Base-by-base conservation (phyloP, 2,113 vertebrate genomes). In the Carettochelys insculpta region DNA sequence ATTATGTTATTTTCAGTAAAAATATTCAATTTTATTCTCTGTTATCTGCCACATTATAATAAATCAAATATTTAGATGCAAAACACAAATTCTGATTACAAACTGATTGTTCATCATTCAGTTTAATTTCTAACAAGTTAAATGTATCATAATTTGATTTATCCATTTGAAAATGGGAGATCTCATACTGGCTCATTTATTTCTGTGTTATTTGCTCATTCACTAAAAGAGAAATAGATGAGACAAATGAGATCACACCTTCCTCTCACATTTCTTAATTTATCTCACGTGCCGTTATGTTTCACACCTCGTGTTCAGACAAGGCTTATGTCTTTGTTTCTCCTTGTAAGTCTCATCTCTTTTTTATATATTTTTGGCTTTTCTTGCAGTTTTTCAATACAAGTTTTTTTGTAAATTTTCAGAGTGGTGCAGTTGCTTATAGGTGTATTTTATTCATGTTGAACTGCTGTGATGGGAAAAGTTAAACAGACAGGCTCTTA, bases 261-360 rank as follows among this genome's bases (percentile, higher is more conserved):
- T 89, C n/a, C 3, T 93, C 38, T 61, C 77, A 48, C 52, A 83
- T 90, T 85, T 92, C 82, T 79, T 93, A 80, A 86, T 93, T 93
- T 88, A 65, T 95, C 92, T 95, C 75, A 83, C 41, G 90, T 29
- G 22, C 20, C 27, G 77, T 88, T 88, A 77, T 93, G 52, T n/a
- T 95, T 91, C 92, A 89, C 6, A 82, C 80, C 73, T 92, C 89
- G 83, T 95, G n/a, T 95, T 93, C 77, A 92, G 56, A 79, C 12
- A 85, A 27, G 6, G 12, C 48, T 93, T 94, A 84, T 82, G n/a
- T 88, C 52, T 95, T 86, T 88, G 10, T 82, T 96, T 94, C 45
- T 85, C 25, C 25, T n/a, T 91, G 86, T 81, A 90, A 83, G 27
- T 85, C 13, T 87, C 11, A 88, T 83, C 3, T 61, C 9, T 91